Conservation (phyloP, 2,797 vertebrate genomes). For the Octomys mimax region DNA sequence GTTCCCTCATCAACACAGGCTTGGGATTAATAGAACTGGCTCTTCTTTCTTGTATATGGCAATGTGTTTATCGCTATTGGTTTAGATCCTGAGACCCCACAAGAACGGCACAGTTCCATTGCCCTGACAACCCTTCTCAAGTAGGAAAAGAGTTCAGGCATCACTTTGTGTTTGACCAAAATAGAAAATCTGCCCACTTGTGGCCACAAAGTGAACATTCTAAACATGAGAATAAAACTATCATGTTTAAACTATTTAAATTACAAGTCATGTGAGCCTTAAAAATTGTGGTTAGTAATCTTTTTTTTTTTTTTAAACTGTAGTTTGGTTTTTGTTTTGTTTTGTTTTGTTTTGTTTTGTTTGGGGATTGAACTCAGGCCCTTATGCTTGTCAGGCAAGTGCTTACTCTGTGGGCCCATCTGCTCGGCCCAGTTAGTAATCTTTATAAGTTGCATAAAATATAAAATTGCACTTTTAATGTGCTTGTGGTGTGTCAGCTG, state of each 20-base stretch:
- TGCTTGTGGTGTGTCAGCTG: not conserved
- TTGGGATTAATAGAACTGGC: not conserved
- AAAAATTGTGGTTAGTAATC: not conserved
- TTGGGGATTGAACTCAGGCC: too few species aligned
- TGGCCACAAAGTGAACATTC: constrained; percentile 22
- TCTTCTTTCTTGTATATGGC: constrained; percentile 43
- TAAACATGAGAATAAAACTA: constrained; percentile 27
- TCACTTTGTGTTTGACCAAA: constrained; percentile 50
- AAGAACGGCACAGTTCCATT: not conserved
- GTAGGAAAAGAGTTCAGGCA: constrained; percentile 54
- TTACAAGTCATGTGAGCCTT: not conserved
- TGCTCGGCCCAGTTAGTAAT: not conserved
- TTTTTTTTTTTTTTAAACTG: too few species aligned
- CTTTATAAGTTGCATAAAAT: not conserved
- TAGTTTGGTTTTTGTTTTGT: too few species aligned
- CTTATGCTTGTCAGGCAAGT: too few species aligned
- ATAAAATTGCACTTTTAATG: not conserved
- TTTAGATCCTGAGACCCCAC: constrained; percentile 30
- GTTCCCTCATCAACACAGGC: constrained; percentile 44
- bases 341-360: too few species aligned
- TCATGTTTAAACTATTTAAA: not conserved
- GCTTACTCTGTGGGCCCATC: too few species aligned
- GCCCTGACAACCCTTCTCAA: constrained; percentile 65
- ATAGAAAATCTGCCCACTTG: constrained; percentile 48
- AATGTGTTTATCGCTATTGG: constrained; percentile 53